Evolutionary conservation across 2,888 invertebrate species (phyloP), one percentile per base, ranked within the genome.

Genomic region (Scaeva pyrastri): DNA sequence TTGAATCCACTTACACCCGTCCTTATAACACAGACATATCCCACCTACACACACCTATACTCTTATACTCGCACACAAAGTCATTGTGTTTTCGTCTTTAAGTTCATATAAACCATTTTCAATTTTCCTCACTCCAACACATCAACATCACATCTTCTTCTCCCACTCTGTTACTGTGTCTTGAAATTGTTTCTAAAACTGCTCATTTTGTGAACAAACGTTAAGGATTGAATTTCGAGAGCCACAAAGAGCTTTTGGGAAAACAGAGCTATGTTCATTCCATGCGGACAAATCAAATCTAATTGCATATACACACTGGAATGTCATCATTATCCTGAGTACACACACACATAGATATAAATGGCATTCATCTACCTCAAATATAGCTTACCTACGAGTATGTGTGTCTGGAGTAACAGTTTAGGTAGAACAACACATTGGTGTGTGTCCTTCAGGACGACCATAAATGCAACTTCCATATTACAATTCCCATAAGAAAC

Each of bases 291-390:
- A 86, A 86, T 86, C 86, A 86, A 86, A 78, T 86, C 77, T 86
- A 82, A 86, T 86, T 86, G 82, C 82, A 82, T 82, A 86, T 71
- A 82, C 86, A 86, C 86, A 73, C 74, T 82, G 86, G 82, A 86
- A 86, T 86, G 86, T 86, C 86, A 82, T 86, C 74, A 74, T 70
- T 45, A n/a, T 73, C 66, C 58, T 64, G 70, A 48, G 81, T 58
- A 36, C 45, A 45, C 52, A 83, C 64, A 84, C 6, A 50, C 5
- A 14, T 14, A 14, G 41, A 36, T 23, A 45, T 45, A 78, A 70
- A 84, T 23, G 8, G 58, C 48, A 79, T 45, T 75, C 75, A 39
- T 72, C 50, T n/a, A 36, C 12, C 8, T 41, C 14, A 5, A 31
- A 5, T 8, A 31, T 31, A 31, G 6, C 11, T 8, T 21, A 4